phyloP scores from a whole-genome alignment of 2,113 vertebrate species.

The Telmatochromis bifrenatus region DNA sequence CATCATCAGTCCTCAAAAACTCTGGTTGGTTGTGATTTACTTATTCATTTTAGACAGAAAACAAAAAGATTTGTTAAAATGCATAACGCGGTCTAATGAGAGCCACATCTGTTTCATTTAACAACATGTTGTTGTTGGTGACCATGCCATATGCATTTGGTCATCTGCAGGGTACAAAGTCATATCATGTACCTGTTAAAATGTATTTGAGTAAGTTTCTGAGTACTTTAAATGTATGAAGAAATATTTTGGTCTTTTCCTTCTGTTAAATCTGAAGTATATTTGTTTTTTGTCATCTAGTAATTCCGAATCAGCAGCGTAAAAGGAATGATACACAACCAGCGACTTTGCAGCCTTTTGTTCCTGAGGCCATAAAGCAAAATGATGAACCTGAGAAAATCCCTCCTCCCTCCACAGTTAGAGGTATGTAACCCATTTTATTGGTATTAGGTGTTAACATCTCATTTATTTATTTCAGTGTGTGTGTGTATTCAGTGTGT shows the following conservation, averaged over 20 bases:
- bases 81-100: neutral
- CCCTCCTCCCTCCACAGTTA: neutral
- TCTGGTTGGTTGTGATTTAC: conserved; percentile 40
- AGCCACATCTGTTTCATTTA: neutral
- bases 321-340: conserved; percentile 36
- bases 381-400: conserved; percentile 41
- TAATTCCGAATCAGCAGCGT: neutral
- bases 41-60: neutral
- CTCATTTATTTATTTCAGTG: neutral
- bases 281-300: neutral
- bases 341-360: neutral
- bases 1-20: neutral
- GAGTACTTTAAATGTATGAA: neutral
- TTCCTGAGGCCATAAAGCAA: conserved; percentile 33
- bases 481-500: neutral
- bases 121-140: neutral
- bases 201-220: neutral
- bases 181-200: neutral
- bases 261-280: neutral
- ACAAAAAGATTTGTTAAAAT: neutral
- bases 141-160: neutral
- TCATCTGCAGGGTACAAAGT: neutral
- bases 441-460: neutral
- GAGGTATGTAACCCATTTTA: neutral
- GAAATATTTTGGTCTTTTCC: neutral